Conservation (phyloP, 23 tunicate genomes). For the Trididemnum nubilum region DNA sequence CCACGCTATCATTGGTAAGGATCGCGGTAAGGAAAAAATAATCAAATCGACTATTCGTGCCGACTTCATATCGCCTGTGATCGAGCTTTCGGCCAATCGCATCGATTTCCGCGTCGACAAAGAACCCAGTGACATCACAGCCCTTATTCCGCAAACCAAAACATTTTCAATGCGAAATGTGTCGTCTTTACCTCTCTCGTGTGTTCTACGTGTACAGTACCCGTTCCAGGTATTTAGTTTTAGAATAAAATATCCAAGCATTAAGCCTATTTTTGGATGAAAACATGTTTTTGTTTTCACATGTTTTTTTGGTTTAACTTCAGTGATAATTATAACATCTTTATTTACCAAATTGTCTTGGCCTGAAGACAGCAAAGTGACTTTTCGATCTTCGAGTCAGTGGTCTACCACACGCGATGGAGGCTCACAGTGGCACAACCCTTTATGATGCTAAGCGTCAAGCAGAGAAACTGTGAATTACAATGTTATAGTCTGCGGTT, state of each 20-base stretch:
- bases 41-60: slow-evolving; percentile 50
- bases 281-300: no score
- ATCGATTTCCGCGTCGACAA: slow-evolving; percentile 82
- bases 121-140: slow-evolving; percentile 68
- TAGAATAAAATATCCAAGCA: neutral
- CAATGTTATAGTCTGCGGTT: no score
- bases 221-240: slow-evolving; percentile 79
- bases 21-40: slow-evolving; percentile 86
- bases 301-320: no score
- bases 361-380: no score
- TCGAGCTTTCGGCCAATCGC: slow-evolving; percentile 55
- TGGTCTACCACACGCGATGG: no score
- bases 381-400: no score
- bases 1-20: slow-evolving; percentile 93
- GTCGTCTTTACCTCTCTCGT: slow-evolving; percentile 85
- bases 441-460: no score
- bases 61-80: slow-evolving; percentile 84
- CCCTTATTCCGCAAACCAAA: slow-evolving; percentile 59
- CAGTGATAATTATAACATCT: neutral
- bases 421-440: no score
- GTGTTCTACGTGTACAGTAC: slow-evolving; percentile 62
- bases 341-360: no score
- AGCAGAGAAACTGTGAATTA: no score
- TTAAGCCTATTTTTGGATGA: no score
- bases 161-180: slow-evolving; percentile 72